phyloP scores from a whole-genome alignment of 2,888 invertebrate species.

The Cheilosia soror region DNA sequence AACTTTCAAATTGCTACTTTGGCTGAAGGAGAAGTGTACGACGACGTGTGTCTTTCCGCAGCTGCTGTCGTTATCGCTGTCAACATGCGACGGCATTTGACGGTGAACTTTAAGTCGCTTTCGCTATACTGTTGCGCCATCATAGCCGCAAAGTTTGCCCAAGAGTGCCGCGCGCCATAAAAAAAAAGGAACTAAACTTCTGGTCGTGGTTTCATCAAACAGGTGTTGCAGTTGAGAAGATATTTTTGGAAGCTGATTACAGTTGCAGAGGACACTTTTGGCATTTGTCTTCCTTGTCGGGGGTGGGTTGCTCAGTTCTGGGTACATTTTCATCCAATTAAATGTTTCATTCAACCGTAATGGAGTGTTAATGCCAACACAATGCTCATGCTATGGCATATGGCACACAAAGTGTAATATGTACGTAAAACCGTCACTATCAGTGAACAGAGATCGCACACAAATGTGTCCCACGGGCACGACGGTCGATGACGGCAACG shows the following conservation, averaged over 20 bases:
- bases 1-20: slow-evolving; percentile 73
- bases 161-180: slow-evolving; percentile 32
- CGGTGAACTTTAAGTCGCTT: slow-evolving; percentile 60
- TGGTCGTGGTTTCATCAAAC: slow-evolving; percentile 67
- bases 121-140: slow-evolving; percentile 36
- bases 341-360: slow-evolving; percentile 71
- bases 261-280: slow-evolving; percentile 35
- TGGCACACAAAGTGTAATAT: slow-evolving; percentile 42
- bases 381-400: slow-evolving; percentile 63
- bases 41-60: slow-evolving; percentile 57
- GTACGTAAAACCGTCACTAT: slow-evolving; percentile 40
- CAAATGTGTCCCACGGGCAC: slow-evolving; percentile 48
- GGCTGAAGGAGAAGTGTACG: slow-evolving; percentile 30
- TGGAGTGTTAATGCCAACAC: slow-evolving; percentile 71
- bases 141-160: slow-evolving; percentile 69
- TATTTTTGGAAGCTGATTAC: slow-evolving; percentile 18
- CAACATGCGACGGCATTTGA: slow-evolving; percentile 72
- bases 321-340: slow-evolving; percentile 67
- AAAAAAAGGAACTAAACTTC: slow-evolving; percentile 51
- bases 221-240: slow-evolving; percentile 61
- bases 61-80: slow-evolving; percentile 59
- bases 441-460: slow-evolving; percentile 44
- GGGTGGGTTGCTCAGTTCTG: slow-evolving; percentile 4
- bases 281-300: slow-evolving; percentile 43
- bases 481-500: slow-evolving; percentile 10